Base-by-base conservation (phyloP, 1,140 invertebrate genomes). In the Brachionus calyciflorus region DNA sequence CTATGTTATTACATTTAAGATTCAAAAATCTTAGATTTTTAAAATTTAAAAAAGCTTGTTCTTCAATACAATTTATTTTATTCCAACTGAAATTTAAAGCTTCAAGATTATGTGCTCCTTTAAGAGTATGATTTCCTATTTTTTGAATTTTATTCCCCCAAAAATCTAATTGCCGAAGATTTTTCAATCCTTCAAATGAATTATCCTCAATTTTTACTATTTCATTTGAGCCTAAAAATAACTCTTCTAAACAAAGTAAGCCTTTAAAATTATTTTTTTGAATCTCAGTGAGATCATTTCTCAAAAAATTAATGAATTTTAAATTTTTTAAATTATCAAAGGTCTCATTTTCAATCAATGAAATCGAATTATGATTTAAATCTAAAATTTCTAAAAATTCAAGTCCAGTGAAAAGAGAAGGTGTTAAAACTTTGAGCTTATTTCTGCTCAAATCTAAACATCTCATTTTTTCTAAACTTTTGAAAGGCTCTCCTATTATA, bases 371-470 rank as follows among this genome's bases (percentile, higher is more conserved):
- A 17, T 37, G 19, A 37, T 33, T 60, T 17, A 60, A 7, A 17
- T 60, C 55, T 37, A 60, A 17, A 37, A 33, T 17, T 37, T 28
- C 37, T 17, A 60, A 33, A 9, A 19, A 14, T 9, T n/a, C 19
- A 6, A 60, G 55, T 2, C 26, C 26, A 0, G 0, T 37, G n/a
- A 60, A 60, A 17, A 33, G 4, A 9, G 14, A 17, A 5, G 55
- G 37, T n/a, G 9, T 19, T 40, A 60, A 60, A 30, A 7, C 19
- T 10, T 17, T 40, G n/a, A 60, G 21, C 5, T 60, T 17, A 40
- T 60, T 60, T 33, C 55, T 26, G 9, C 55, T 37, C 19, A 60
- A 60, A 60, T 60, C 19, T 37, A 60, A 28, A 60, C 55, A n/a
- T n/a, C n/a, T n/a, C n/a, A n/a, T n/a, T n/a, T n/a, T n/a, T n/a